Percentiles rank a stretch among this genome's conserved stretches.
phyloP scores from a whole-genome alignment of 2,888 invertebrate species.

The Sesia bembeciformis region DNA sequence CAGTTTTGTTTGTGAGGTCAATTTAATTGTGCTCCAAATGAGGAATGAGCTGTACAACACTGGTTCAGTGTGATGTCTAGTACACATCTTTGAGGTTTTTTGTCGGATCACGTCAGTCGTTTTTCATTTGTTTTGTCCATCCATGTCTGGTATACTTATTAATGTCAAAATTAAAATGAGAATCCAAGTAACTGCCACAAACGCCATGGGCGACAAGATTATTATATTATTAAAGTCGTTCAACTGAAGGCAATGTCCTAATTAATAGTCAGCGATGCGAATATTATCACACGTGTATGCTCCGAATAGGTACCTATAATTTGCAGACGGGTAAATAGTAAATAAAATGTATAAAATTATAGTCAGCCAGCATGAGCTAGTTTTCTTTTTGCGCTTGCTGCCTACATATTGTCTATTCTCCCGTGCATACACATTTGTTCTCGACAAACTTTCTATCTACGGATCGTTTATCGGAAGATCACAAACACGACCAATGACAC shows the following conservation, averaged over 20 bases:
- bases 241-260: constrained; percentile 27
- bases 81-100: constrained; percentile 57
- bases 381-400: constrained; percentile 39
- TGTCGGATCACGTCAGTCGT: constrained; percentile 53
- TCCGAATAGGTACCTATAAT: background rate
- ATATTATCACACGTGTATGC: constrained; percentile 25
- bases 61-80: constrained; percentile 62
- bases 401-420: constrained; percentile 42
- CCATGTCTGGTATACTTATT: constrained; percentile 44
- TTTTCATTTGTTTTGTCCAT: constrained; percentile 63
- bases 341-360: constrained; percentile 11
- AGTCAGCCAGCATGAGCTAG: constrained; percentile 14
- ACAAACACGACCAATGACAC: constrained; percentile 68
- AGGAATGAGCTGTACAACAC: background rate
- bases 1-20: too few species aligned
- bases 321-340: constrained; percentile 6
- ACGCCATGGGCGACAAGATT: constrained; percentile 58
- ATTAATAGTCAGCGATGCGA: constrained; percentile 45
- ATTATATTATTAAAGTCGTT: constrained; percentile 46
- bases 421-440: constrained; percentile 53
- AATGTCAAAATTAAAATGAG: constrained; percentile 61
- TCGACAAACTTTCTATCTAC: constrained; percentile 60
- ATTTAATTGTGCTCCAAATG: too few species aligned
- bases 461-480: constrained; percentile 63
- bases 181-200: constrained; percentile 41